These are phyloP conservation scores for Phrynocephalus forsythii DNA, from an alignment of 2,797 vertebrate species.

Conservation along the genomic window DNA sequence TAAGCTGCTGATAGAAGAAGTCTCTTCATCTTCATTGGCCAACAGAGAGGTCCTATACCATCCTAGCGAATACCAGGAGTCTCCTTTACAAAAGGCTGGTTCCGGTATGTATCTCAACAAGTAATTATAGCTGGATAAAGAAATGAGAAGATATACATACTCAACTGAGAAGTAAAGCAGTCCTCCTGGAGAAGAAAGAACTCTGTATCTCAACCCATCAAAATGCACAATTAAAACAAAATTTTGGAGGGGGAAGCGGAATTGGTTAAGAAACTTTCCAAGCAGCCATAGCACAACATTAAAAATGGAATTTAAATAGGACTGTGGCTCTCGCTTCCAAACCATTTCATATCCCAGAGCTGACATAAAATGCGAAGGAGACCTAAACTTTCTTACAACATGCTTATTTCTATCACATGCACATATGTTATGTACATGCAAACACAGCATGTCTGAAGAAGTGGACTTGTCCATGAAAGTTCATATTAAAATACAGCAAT, in stretches of 20 bases:
- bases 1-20: conserved; percentile 80
- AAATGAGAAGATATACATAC: conserved; percentile 19
- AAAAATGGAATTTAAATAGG: background rate
- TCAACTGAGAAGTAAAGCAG: background rate
- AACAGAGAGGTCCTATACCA: conserved; percentile 87
- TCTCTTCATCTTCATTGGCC: conserved; percentile 84
- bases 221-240: background rate
- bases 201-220: background rate
- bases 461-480: no score
- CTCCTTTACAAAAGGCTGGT: conserved; percentile 80
- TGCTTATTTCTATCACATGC: background rate
- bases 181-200: background rate
- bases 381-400: background rate
- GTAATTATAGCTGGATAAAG: conserved; percentile 82
- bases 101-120: conserved; percentile 85
- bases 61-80: conserved; percentile 85
- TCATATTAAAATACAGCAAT: no score
- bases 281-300: background rate
- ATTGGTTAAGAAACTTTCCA: conserved; percentile 8
- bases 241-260: conserved; percentile 6
- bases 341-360: background rate
- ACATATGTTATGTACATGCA: background rate
- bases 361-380: background rate
- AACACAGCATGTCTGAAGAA: background rate
- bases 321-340: background rate